phyloP scores from a whole-genome alignment of 2,888 invertebrate genomes.

The Branchellion lobata region DNA sequence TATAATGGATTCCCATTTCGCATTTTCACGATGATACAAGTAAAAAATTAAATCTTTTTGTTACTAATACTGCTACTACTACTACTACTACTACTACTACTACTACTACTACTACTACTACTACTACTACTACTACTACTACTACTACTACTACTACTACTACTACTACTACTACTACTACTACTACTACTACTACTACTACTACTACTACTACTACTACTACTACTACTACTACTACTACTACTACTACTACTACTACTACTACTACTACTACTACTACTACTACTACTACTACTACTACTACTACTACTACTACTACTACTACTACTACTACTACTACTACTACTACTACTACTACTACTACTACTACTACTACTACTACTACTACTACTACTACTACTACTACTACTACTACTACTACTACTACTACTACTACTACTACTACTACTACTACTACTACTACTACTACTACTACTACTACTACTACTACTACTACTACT shows the following conservation, averaged over 20 bases:
- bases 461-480: slow-evolving; percentile 21
- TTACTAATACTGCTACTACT: slow-evolving; percentile 24
- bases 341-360: slow-evolving; percentile 25
- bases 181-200: slow-evolving; percentile 13
- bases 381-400: slow-evolving; percentile 24
- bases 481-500: slow-evolving; percentile 21
- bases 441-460: slow-evolving; percentile 28
- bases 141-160: slow-evolving; percentile 27
- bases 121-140: slow-evolving; percentile 24
- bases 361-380: slow-evolving; percentile 28
- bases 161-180: slow-evolving; percentile 29
- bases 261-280: not conserved
- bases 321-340: slow-evolving; percentile 30
- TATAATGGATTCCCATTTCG: no score
- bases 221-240: slow-evolving; percentile 31
- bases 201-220: slow-evolving; percentile 26
- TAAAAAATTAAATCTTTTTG: no score
- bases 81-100: slow-evolving; percentile 25
- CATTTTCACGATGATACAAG: no score
- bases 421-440: slow-evolving; percentile 13
- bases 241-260: slow-evolving; percentile 23
- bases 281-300: not conserved
- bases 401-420: slow-evolving; percentile 13
- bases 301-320: slow-evolving; percentile 14
- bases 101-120: slow-evolving; percentile 13